Conservation (phyloP, 2,888 invertebrate species). For the Diarsia rubi region DNA sequence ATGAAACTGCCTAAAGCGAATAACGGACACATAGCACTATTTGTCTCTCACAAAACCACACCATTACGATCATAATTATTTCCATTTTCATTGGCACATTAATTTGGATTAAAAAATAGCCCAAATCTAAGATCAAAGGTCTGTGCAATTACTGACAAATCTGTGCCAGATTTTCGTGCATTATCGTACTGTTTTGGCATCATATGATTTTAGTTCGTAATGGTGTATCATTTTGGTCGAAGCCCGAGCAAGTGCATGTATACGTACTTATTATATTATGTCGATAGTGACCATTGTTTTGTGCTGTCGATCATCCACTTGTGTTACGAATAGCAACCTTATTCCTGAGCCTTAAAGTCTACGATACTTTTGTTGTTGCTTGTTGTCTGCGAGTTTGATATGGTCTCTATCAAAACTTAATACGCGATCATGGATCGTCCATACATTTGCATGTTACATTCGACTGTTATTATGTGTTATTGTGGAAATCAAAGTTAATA, state of each 20-base stretch:
- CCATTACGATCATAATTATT: constrained; percentile 53
- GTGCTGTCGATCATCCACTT: neutral
- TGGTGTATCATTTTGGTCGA: constrained; percentile 79
- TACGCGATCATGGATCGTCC: constrained; percentile 76
- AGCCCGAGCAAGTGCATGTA: constrained; percentile 79
- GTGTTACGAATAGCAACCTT: constrained; percentile 24
- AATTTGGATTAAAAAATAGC: constrained; percentile 61
- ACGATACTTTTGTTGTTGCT: constrained; percentile 47
- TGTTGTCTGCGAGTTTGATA: constrained; percentile 53
- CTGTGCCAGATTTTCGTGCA: constrained; percentile 71
- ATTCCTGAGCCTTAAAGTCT: constrained; percentile 52
- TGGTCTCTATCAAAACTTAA: constrained; percentile 71
- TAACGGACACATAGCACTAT: constrained; percentile 39
- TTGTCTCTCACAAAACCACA: constrained; percentile 27
- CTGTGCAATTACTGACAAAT: constrained; percentile 71
- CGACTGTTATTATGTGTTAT: constrained; percentile 76
- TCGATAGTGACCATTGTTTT: constrained; percentile 41
- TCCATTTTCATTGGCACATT: constrained; percentile 55
- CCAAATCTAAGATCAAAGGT: constrained; percentile 79
- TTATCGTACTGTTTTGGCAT: constrained; percentile 74
- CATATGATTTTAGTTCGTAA: constrained; percentile 80
- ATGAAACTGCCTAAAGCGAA: constrained; percentile 56
- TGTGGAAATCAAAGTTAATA: constrained; percentile 75
- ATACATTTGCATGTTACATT: constrained; percentile 82
- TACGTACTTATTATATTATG: constrained; percentile 79